phyloP scores from a whole-genome alignment of 1,140 invertebrate genomes.

The Asbolus verrucosus region DNA sequence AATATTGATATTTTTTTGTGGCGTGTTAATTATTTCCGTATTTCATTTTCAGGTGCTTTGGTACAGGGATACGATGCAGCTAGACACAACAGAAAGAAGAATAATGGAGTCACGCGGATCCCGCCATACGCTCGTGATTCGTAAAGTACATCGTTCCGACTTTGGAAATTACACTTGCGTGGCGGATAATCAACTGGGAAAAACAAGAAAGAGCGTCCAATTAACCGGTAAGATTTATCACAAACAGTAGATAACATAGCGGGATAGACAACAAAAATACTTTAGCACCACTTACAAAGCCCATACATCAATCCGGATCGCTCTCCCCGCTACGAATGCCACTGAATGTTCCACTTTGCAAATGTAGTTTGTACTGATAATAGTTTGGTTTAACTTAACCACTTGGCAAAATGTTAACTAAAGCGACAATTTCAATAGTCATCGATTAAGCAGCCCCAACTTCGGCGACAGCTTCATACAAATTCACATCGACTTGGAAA shows the following conservation, averaged over 20 bases:
- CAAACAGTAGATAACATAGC: constrained; percentile 26
- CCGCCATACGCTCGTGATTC: constrained; percentile 74
- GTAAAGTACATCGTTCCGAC: constrained; percentile 74
- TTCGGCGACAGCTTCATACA: not conserved
- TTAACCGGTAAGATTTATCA: constrained; percentile 69
- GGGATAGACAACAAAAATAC: constrained; percentile 48
- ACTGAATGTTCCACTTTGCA: not conserved
- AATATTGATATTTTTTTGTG: not conserved
- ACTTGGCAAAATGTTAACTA: constrained; percentile 13
- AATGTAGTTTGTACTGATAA: constrained; percentile 7
- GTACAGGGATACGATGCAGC: constrained; percentile 76
- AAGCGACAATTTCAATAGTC: constrained; percentile 22
- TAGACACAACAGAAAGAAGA: constrained; percentile 74
- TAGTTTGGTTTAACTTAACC: constrained; percentile 28
- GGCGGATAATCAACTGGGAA: constrained; percentile 75
- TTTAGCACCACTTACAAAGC: constrained; percentile 36
- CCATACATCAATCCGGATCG: constrained; percentile 25
- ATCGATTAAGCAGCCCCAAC: constrained; percentile 16
- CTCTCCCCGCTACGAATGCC: not conserved
- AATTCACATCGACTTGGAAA: not conserved
- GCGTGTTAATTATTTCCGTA: not conserved
- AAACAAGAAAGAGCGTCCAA: constrained; percentile 72
- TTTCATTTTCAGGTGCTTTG: constrained; percentile 70
- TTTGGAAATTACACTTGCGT: constrained; percentile 79
- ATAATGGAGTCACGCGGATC: constrained; percentile 74